phyloP scores from a whole-genome alignment of 2,888 invertebrate species.

The Cheilosia vernalis region DNA sequence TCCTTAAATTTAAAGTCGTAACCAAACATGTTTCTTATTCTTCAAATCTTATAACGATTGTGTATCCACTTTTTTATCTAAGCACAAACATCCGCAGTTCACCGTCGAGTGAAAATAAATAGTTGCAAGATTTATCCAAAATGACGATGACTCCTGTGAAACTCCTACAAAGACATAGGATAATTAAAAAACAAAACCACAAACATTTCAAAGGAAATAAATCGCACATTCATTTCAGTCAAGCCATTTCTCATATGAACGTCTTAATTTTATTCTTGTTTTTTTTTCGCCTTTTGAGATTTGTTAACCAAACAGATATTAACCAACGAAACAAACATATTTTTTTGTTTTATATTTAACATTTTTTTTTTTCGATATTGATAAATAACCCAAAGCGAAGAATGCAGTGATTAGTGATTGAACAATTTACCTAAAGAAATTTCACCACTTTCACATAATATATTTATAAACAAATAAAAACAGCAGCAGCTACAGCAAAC shows the following conservation, averaged over 20 bases:
- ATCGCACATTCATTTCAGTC: conserved; percentile 72
- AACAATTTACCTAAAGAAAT: conserved; percentile 18
- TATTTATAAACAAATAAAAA: conserved; percentile 12
- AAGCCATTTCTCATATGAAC: conserved; percentile 67
- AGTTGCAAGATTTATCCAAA: no score
- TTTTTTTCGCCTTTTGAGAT: conserved; percentile 57
- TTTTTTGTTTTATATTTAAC: conserved; percentile 7
- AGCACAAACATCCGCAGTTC: no score
- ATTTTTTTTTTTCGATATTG: conserved; percentile 13
- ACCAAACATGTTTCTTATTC: no score
- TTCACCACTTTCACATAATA: conserved; percentile 54
- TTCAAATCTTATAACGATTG: no score
- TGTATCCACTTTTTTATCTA: no score
- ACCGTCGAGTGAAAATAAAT: no score
- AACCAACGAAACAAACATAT: conserved; percentile 31
- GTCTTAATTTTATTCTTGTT: conserved; percentile 23
- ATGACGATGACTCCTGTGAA: conserved; percentile 42
- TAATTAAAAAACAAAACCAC: not conserved
- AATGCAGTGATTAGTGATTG: conserved; percentile 70
- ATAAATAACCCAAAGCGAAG: conserved; percentile 61
- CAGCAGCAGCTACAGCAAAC: conserved; percentile 58
- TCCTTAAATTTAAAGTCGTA: no score
- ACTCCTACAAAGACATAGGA: conserved; percentile 8
- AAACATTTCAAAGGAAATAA: conserved; percentile 24
- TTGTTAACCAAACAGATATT: conserved; percentile 41